Evolutionary conservation across 37 sponge, comb jelly and placozoan species (phyloP).

Genomic region (Beroe ovata): DNA sequence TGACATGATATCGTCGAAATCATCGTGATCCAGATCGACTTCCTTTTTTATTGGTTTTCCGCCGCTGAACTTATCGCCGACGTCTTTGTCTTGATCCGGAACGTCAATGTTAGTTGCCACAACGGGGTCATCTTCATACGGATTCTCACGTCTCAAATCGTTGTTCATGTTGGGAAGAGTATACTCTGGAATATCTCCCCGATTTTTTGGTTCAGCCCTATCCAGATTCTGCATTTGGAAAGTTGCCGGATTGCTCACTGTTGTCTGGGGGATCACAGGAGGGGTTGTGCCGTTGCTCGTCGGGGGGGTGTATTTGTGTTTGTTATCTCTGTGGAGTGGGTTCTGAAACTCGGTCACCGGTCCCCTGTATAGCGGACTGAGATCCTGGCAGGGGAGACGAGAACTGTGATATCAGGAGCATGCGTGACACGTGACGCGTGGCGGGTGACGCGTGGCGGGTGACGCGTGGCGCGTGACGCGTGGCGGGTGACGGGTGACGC

Average conservation of each 20-base stretch:
- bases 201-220: no score
- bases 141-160: no score
- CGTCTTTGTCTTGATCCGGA: not conserved
- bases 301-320: not conserved
- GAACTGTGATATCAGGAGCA: not conserved
- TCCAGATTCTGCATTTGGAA: no score
- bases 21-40: not conserved
- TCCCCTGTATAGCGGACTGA: constrained; percentile 4
- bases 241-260: no score
- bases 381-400: not conserved
- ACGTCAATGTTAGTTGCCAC: not conserved
- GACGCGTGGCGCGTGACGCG: not conserved
- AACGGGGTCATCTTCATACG: not conserved
- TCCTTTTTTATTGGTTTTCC: not conserved
- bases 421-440: not conserved
- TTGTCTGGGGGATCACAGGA: no score
- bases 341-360: constrained; percentile 1
- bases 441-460: not conserved
- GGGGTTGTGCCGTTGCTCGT: no score
- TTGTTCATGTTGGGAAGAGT: no score
- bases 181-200: no score
- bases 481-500: no score
- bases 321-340: not conserved
- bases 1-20: not conserved
- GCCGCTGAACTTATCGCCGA: not conserved